phyloP scores from a whole-genome alignment of 2,888 invertebrate genomes.

The Ophion ventricosus region DNA sequence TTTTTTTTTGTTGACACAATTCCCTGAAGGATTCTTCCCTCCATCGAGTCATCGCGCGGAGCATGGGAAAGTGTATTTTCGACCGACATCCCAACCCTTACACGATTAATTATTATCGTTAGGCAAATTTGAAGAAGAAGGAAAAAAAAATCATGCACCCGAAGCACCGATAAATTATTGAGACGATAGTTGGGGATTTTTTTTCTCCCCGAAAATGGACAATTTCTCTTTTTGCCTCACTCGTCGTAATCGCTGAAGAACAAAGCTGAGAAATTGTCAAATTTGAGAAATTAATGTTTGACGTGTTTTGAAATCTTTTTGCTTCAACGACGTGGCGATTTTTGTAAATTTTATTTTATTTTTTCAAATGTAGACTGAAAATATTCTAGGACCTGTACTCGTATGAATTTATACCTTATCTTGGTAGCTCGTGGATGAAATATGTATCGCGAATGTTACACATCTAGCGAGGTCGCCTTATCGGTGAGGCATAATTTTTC shows the following conservation, averaged over 20 bases:
- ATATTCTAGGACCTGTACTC: neutral
- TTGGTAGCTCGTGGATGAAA: slow-evolving; percentile 16
- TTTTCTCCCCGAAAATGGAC: too few species aligned
- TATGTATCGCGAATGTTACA: slow-evolving; percentile 21
- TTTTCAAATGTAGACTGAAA: neutral
- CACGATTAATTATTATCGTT: neutral
- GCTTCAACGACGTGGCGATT: neutral
- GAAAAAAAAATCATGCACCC: neutral
- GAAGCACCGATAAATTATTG: too few species aligned
- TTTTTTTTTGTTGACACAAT: neutral
- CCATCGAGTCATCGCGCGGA: slow-evolving; percentile 9
- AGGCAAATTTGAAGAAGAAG: neutral
- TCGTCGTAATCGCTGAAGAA: too few species aligned
- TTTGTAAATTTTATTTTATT: neutral
- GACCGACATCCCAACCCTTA: neutral
- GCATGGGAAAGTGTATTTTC: neutral
- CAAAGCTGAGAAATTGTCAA: too few species aligned
- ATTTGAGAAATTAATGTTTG: too few species aligned
- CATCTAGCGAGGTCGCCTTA: slow-evolving; percentile 35
- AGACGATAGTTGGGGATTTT: too few species aligned
- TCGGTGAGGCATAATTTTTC: slow-evolving; percentile 50
- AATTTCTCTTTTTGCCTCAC: too few species aligned
- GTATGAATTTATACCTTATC: slow-evolving; percentile 32
- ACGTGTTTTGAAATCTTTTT: neutral
- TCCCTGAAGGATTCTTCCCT: slow-evolving; percentile 26